phyloP scores from a whole-genome alignment of 2,888 invertebrate species.

The Ophonus ardosiacus region DNA sequence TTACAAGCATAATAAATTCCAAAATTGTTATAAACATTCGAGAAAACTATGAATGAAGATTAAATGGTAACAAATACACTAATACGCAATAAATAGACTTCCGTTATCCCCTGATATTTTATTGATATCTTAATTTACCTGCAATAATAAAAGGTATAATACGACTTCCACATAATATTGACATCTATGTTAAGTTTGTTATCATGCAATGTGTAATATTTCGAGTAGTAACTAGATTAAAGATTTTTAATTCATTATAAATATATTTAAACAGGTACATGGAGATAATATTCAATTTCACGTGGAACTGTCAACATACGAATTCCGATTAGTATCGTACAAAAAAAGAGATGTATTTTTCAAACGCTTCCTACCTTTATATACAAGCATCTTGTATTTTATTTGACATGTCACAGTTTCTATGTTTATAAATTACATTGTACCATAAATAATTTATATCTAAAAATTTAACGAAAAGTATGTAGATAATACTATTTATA shows the following conservation, averaged over 20 bases:
- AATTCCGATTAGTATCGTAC: slow-evolving; percentile 52
- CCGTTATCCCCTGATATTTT: slow-evolving; percentile 44
- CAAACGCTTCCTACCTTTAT: slow-evolving; percentile 36
- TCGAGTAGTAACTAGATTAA: slow-evolving; percentile 48
- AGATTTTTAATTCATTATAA: slow-evolving; percentile 51
- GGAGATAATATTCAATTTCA: slow-evolving; percentile 49
- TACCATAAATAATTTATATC: slow-evolving; percentile 38
- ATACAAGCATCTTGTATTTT: slow-evolving; percentile 44
- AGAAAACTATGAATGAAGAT: slow-evolving; percentile 15
- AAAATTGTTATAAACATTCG: not conserved
- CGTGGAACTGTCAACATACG: slow-evolving; percentile 52
- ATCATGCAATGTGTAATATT: slow-evolving; percentile 51
- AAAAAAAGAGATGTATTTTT: slow-evolving; percentile 42
- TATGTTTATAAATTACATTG: slow-evolving; percentile 50
- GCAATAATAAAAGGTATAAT: slow-evolving; percentile 52
- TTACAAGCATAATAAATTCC: not conserved
- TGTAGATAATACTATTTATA: slow-evolving; percentile 21
- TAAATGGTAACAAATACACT: slow-evolving; percentile 39
- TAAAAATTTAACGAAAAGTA: slow-evolving; percentile 39
- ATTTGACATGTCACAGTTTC: slow-evolving; percentile 28
- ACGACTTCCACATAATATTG: slow-evolving; percentile 46
- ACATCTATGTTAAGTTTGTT: slow-evolving; percentile 46
- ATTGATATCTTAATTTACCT: slow-evolving; percentile 51
- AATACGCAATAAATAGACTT: slow-evolving; percentile 47
- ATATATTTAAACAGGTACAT: slow-evolving; percentile 52